phyloP scores from a whole-genome alignment of 2,113 vertebrate species.

The Empidonax traillii region DNA sequence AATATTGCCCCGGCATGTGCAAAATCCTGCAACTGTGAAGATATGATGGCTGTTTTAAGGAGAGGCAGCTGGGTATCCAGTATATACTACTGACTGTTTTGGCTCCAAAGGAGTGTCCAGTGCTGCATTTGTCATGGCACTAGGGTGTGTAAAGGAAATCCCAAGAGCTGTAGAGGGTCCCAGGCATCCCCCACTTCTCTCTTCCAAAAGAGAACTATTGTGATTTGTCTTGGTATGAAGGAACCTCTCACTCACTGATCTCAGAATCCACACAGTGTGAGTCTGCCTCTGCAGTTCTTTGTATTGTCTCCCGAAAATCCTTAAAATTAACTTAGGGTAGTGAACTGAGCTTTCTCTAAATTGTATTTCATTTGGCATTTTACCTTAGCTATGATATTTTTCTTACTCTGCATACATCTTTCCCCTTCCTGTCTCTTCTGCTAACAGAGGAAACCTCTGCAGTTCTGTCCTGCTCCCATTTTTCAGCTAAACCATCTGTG shows the following conservation, averaged over 20 bases:
- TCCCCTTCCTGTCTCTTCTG: slow-evolving; percentile 15
- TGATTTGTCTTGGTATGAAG: neutral
- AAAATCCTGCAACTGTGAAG: neutral
- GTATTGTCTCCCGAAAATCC: neutral
- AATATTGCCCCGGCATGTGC: neutral
- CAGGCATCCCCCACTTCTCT: neutral
- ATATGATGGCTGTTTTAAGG: neutral
- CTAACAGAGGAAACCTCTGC: slow-evolving; percentile 71
- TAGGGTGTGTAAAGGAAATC: neutral
- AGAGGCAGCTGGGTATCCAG: neutral
- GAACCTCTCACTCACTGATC: neutral
- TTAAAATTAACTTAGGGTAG: neutral
- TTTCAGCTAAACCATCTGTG: slow-evolving; percentile 75
- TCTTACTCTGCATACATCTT: neutral
- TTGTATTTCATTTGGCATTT: neutral
- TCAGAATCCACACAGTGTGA: neutral
- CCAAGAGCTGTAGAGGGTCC: neutral
- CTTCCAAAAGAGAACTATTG: neutral
- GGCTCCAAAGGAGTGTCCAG: neutral
- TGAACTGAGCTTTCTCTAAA: neutral
- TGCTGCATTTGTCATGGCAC: neutral
- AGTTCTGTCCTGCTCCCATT: slow-evolving; percentile 72
- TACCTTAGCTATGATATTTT: neutral
- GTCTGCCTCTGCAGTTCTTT: neutral
- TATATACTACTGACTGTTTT: neutral